Evolutionary conservation across 1,140 invertebrate species (phyloP).

Genomic region (Pseudobourletiella spinata): DNA sequence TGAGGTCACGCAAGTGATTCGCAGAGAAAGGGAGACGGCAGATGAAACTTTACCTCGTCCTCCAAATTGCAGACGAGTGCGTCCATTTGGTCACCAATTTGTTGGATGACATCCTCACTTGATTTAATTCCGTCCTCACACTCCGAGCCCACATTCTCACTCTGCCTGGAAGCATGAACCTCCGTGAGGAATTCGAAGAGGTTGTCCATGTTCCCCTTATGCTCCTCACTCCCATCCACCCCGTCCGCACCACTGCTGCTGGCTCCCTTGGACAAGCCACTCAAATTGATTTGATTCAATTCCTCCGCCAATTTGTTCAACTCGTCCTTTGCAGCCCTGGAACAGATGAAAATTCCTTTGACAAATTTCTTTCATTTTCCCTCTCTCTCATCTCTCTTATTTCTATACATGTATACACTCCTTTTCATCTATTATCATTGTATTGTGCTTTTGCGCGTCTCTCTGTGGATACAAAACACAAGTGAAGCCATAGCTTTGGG

Average conservation of each 20-base stretch:
- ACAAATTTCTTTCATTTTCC: no score
- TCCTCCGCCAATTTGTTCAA: conserved; percentile 50
- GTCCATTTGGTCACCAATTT: conserved; percentile 75
- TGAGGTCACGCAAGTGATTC: no score
- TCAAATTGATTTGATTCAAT: conserved; percentile 47
- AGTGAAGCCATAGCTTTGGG: no score
- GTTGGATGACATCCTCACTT: conserved; percentile 60
- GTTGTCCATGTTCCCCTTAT: conserved; percentile 75
- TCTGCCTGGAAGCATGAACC: conserved; percentile 49
- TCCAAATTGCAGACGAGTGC: conserved; percentile 54
- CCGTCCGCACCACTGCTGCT: neutral
- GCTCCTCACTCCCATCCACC: conserved; percentile 24
- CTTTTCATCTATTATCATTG: no score
- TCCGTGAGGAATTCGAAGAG: conserved; percentile 86
- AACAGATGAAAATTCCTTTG: neutral
- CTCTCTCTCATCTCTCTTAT: no score
- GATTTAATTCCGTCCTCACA: neutral
- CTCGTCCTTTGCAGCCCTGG: conserved; percentile 37
- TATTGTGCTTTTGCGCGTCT: no score
- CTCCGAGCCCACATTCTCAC: conserved; percentile 40
- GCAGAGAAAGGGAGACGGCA: neutral
- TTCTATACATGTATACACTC: no score
- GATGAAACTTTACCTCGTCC: conserved; percentile 31
- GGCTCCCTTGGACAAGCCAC: neutral
- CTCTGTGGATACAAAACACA: no score